Evolutionary conservation across 1,140 invertebrate species (phyloP).

Genomic region (Kradibia gibbosae): DNA sequence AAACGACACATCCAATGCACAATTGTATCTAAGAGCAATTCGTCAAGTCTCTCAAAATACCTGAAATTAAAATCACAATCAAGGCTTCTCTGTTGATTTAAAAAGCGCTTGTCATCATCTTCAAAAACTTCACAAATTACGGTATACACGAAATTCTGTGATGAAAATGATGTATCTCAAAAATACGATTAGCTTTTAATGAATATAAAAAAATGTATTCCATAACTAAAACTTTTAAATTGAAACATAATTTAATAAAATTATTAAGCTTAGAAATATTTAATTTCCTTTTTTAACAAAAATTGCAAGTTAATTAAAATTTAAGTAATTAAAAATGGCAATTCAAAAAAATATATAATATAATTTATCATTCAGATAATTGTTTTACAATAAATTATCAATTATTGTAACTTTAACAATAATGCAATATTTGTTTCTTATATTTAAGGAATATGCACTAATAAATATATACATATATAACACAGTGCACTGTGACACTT

Average conservation of each 20-base stretch:
- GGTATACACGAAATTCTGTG: background rate
- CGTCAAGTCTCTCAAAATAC: conserved; percentile 46
- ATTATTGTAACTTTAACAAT: background rate
- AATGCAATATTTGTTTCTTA: conserved; percentile 14
- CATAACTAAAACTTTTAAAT: background rate
- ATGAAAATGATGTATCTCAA: too few relatives aligned
- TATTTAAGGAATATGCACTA: background rate
- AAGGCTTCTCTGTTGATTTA: conserved; percentile 13
- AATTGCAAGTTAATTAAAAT: conserved; percentile 1
- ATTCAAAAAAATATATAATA: background rate
- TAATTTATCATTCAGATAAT: background rate
- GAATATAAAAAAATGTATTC: background rate
- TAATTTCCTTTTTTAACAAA: background rate
- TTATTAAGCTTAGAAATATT: background rate
- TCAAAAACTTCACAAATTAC: background rate
- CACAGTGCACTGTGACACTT: conserved; percentile 16
- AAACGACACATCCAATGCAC: conserved; percentile 37
- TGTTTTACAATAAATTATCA: background rate
- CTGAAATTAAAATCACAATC: conserved; percentile 54
- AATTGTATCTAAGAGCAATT: conserved; percentile 20
- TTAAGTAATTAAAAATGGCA: background rate
- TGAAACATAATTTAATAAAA: background rate
- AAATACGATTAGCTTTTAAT: background rate
- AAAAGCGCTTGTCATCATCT: background rate
- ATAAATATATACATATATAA: background rate